Conservation (phyloP, 2,888 invertebrate species). For the Caenorhabditis angaria region DNA sequence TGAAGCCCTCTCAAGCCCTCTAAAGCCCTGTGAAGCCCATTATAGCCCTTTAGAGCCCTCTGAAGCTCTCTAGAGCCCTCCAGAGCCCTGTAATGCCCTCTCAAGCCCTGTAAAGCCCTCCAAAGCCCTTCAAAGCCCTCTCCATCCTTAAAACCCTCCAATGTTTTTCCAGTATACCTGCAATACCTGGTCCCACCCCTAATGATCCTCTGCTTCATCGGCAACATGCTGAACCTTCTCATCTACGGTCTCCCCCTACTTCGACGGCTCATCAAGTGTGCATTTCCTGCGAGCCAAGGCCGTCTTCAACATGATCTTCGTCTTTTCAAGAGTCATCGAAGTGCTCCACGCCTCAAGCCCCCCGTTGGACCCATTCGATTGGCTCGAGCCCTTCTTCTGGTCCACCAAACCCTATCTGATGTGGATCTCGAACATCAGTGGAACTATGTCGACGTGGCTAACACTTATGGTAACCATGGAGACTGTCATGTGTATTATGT, state of each 20-base stretch:
- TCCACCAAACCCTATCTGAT: constrained; percentile 64
- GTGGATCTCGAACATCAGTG: constrained; percentile 67
- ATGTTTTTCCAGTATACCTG: constrained; percentile 40
- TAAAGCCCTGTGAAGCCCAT: no score
- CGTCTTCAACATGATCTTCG: constrained; percentile 63
- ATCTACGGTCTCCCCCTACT: constrained; percentile 68
- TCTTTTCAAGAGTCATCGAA: constrained; percentile 62
- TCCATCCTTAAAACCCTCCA: no score
- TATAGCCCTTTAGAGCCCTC: no score
- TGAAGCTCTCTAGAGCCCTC: no score
- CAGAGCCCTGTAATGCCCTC: no score
- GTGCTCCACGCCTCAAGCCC: constrained; percentile 58
- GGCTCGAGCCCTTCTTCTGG: constrained; percentile 65
- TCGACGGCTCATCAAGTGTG: constrained; percentile 64
- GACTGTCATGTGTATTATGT: constrained; percentile 66
- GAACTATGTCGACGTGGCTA: constrained; percentile 68
- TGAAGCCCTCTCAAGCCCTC: no score
- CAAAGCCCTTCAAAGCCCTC: no score
- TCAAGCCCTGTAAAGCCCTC: no score
- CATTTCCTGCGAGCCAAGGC: constrained; percentile 67
- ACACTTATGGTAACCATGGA: constrained; percentile 67
- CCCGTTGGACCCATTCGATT: constrained; percentile 38
- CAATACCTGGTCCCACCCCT: constrained; percentile 60
- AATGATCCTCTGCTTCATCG: constrained; percentile 62
- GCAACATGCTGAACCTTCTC: constrained; percentile 66